Evolutionary conservation across 2,888 invertebrate genomes (phyloP), one percentile per base, ranked within the genome.

Genomic region (Melinaea marsaeus): DNA sequence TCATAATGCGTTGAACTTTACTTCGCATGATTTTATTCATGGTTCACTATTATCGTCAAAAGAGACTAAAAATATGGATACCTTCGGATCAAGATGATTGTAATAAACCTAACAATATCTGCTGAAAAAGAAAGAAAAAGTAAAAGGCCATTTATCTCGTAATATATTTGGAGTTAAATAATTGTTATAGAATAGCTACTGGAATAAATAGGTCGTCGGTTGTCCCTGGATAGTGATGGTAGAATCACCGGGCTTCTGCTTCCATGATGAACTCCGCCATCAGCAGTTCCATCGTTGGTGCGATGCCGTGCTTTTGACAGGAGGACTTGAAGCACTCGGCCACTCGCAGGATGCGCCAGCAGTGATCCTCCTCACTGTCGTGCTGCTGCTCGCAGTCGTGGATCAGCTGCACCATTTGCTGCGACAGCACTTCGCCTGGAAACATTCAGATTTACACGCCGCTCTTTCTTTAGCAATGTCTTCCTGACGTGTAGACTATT

Each of bases 191-290:
- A 42, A 42, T 42, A 42, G 9, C 42, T 42, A 42, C 7, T 42
- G 37, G 37, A 7, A 42, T 42, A 42, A 9, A 42, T 9, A 42
- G 42, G 42, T 42, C 9, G 42, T 42, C 9, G 42, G 42, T 42
- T 42, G 7, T 42, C 42, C 9, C 3, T 9, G 42, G 6, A 22
- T 3, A 32, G 51, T 32, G 32, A 22, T 9, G 11, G 5, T 32
- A 9, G n/a, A 51, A 55, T 69, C 68, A 74, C 13, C 71, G 71
- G 55, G 72, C 64, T 65, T 84, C 83, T 0, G 86, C 65, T 68
- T 87, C 85, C 83, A 88, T 84, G 65, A 88, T 85, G 71, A 87
- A 81, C 75, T 88, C 87, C 0, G 84, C 79, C 76, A 88, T 80
- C 65, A 86, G 75, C 67, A 86, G 64, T 71, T 87, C 85, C 80